phyloP scores from a whole-genome alignment of 2,888 invertebrate species.

The Platycnemis pennipes region DNA sequence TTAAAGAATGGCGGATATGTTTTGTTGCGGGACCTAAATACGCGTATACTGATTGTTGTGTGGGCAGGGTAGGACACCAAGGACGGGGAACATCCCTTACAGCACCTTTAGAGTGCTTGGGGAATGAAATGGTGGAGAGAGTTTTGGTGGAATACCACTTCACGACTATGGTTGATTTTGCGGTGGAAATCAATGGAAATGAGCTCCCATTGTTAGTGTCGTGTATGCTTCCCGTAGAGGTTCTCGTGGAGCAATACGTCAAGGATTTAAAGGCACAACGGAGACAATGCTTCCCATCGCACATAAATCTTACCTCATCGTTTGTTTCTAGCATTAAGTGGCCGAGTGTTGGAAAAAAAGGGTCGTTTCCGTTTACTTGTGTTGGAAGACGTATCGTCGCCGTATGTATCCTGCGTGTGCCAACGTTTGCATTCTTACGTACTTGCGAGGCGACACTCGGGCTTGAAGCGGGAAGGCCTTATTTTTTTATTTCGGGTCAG shows the following conservation, averaged over 20 bases:
- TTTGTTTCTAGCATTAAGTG: background rate
- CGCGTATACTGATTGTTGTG: no score
- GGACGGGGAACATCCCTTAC: background rate
- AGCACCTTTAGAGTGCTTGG: background rate
- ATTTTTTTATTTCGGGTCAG: no score
- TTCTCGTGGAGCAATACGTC: background rate
- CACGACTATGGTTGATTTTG: background rate
- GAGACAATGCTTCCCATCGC: background rate
- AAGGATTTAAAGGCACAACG: background rate
- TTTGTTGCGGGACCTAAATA: no score
- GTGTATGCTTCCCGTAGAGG: background rate
- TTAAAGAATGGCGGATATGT: no score
- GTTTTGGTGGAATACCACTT: background rate
- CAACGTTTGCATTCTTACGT: no score
- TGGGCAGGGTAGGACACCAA: background rate
- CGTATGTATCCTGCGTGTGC: no score
- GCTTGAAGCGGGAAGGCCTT: no score
- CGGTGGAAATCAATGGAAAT: background rate
- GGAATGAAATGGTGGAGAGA: background rate
- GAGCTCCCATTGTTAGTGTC: background rate
- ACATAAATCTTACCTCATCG: background rate
- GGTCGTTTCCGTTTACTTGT: background rate
- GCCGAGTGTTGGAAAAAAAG: background rate
- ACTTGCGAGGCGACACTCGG: no score
- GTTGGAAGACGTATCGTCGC: background rate